Evolutionary conservation across 1,140 invertebrate species (phyloP), one percentile per base, ranked within the genome.

Genomic region (Zaprionus camerounensis): DNA sequence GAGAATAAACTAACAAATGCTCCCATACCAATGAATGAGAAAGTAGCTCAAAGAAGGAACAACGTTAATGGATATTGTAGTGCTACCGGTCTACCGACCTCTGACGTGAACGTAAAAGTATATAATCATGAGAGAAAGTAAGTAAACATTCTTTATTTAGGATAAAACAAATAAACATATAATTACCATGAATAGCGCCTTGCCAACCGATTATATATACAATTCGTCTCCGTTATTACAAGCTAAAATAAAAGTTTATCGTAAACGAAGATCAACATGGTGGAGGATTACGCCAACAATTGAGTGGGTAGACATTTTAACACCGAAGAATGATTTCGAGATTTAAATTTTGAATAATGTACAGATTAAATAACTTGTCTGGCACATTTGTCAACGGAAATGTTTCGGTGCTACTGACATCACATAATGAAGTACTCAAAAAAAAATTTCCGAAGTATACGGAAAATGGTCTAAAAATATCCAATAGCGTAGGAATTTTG

Each of bases 321-420:
- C 13, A 22, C 7, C 15, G 34, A 58, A 22, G 13, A 58, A 7
- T 41, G 3, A 15, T 59, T 41, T 20, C 2, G 5, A 34, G 20
- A 59, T 41, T 12, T n/a, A 36, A 1, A 3, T 31, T 34, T 13
- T 2, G 0, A 26, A 0, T 12, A 2, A 38, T 9, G 56, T 61
- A 2, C n/a, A 85, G 82, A 12, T 63, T 86, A 26, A 81, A 85
- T 46, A 86, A 77, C 38, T 22, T 86, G 12, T 64, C 57, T 6
- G 82, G 82, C 55, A 82, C 84, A 51, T 79, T 46, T 58, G 76
- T 76, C 2, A 73, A 67, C 44, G 70, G 55, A 44, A 79, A 86
- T 34, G 4, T 86, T 0, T 82, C 83, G 38, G 51, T 76, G 15
- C 28, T 82, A 22, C 62, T 86, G 15, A 73, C 57, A 24, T 65